A percentile compares a stretch with the other conserved stretches of the same genome.
phyloP scores from a whole-genome alignment of 2,797 vertebrate species.

The Onychomys leucogaster region DNA sequence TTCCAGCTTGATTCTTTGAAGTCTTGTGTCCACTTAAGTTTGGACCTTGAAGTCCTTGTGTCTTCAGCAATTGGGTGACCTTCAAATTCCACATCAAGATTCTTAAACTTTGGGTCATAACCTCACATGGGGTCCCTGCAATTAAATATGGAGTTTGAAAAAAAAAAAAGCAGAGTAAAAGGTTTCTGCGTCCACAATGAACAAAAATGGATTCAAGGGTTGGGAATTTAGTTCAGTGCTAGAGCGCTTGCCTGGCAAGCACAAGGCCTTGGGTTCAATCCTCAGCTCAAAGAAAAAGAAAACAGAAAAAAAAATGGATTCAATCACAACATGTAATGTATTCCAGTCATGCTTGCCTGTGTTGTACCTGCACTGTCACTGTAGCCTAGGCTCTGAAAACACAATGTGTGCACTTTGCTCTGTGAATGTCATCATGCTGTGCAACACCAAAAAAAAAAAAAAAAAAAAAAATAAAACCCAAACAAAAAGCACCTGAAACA shows the following conservation, averaged over 20 bases:
- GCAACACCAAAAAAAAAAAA: neutral
- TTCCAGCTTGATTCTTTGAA: neutral
- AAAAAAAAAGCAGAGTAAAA: neutral
- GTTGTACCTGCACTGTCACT: neutral
- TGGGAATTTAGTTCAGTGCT: no score
- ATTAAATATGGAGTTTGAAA: neutral
- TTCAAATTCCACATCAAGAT: neutral
- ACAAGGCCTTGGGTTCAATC: no score
- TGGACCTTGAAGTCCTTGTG: neutral
- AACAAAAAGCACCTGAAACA: neutral
- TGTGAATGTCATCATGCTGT: neutral
- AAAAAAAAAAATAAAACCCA: no score
- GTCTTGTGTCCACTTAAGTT: neutral
- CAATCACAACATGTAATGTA: neutral
- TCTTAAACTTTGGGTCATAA: neutral
- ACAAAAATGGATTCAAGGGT: neutral
- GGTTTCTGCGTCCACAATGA: neutral
- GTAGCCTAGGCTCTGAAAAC: neutral
- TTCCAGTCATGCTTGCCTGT: neutral
- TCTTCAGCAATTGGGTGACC: neutral
- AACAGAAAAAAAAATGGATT: neutral
- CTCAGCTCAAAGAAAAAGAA: no score
- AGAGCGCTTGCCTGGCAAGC: no score
- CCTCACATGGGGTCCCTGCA: neutral
- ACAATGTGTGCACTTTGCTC: neutral